Percentiles rank a stretch among this genome's conserved stretches.
phyloP scores from a whole-genome alignment of 2,113 vertebrate genomes.

The Solenodon paradoxus region DNA sequence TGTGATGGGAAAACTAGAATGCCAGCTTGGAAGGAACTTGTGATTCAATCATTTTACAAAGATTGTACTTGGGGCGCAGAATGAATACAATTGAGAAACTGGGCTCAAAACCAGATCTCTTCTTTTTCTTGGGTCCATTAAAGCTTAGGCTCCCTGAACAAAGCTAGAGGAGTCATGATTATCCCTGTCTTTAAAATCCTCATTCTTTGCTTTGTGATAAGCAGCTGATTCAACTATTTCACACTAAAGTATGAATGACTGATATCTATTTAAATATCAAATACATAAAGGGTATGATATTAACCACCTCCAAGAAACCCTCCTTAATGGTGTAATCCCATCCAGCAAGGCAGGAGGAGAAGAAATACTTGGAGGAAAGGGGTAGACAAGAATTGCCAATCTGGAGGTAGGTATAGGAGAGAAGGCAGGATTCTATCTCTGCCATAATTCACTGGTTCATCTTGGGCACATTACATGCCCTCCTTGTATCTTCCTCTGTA shows the following conservation, averaged over 20 bases:
- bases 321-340: not conserved
- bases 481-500: not conserved
- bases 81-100: not conserved
- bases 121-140: not conserved
- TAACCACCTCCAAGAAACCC: not conserved
- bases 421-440: not conserved
- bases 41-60: not conserved
- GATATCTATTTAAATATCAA: not conserved
- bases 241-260: not conserved
- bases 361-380: not conserved
- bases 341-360: not conserved
- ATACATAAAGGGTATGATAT: not conserved
- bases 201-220: not conserved
- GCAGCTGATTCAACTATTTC: not conserved
- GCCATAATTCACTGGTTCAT: not conserved
- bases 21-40: not conserved
- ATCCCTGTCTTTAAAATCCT: not conserved
- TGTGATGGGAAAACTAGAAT: not conserved
- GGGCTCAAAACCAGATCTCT: not conserved
- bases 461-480: too few species aligned
- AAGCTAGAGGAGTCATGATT: not conserved
- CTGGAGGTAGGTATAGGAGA: not conserved
- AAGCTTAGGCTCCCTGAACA: not conserved
- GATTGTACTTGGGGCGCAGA: not conserved
- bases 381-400: not conserved